Evolutionary conservation across 2,888 invertebrate genomes (phyloP), one percentile per base, ranked within the genome.

Genomic region (Hirtodrosophila histrioides): DNA sequence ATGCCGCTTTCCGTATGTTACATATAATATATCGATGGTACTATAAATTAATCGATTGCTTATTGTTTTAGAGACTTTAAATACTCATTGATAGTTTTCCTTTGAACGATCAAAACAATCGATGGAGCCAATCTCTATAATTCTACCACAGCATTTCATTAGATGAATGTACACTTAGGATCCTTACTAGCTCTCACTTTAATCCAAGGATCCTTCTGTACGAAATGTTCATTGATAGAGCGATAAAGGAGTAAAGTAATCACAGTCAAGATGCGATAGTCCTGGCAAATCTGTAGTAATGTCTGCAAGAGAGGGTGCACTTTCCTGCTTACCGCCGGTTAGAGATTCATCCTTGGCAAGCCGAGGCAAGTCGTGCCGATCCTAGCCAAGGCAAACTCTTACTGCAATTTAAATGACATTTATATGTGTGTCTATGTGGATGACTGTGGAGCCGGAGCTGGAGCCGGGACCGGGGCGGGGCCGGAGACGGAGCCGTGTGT

Each of bases 401-500:
- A 69, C 75, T 84, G 88, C 83, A 84, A 86, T 88, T 84, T 88
- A 86, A 88, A 86, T 84, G 83, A 81, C 86, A 84, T 70, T 71
- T 78, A 73, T 77, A 67, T 60, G 65, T 69, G 44, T 51, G 43
- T 37, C 12, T 65, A 41, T 36, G 24, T 44, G 23, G 24, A 31
- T 11, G 12, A 45, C 39, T 53, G 44, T 45, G 40, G 46, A 29
- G 44, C 35, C 45, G 41, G 17, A 17, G 17, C 17, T 2, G 17
- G 2, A 2, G 17, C 17, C 17, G 17, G 17, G 2, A 2, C 17
- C 17, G 17, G 17, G 2, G 17, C 17, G 17, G 17, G 17, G 17
- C 17, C 17, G 17, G 17, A 2, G 17, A 1, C 17, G 17, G 17
- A 29, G 44, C 35, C 45, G 41, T 65, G 61, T 51, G 69, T 53